Evolutionary conservation across 2,888 invertebrate species (phyloP), one percentile per base, ranked within the genome.

Genomic region (Congeria kusceri): DNA sequence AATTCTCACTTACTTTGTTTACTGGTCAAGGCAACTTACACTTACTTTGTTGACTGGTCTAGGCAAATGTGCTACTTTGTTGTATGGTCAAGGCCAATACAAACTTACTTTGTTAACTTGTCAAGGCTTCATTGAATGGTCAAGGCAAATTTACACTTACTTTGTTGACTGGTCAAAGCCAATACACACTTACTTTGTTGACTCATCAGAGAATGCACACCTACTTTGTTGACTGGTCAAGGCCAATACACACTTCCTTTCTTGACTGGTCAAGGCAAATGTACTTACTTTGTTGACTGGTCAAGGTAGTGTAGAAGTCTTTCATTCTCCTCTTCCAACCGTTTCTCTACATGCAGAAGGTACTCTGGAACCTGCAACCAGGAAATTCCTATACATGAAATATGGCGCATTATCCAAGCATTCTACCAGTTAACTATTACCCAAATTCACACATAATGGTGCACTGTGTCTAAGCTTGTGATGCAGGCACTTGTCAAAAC

Each of bases 261-360:
- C n/a, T 49, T 20, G 53, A 53, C 53, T 53, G 53, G 53, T 53
- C 53, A 5, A 53, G 53, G 53, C 9, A 9, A 23, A 2, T 53
- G 18, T 1, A 77, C 80, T 64, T 94, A 97, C 97, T 97, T 98
- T 73, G 99, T 99, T 85, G 96, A 96, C 67, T 96, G 96, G 94
- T 99, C 99, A 80, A 99, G 95, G 94, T 99, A 99, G 93, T 98
- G 97, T 68, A 98, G 94, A 59, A 99, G 95, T 80, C 99, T 95
- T 92, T 98, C 98, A 91, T 97, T 96, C 94, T 99, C 99, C 94
- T 99, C 99, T 32, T 95, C 95, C 57, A 99, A 95, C 56, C 99
- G 95, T 92, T 97, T 98, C 94, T 98, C 98, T n/a, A 99, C 98
- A 93, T 99, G 99, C 44, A 96, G 96, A 86, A 99, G 95, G 94